Percentiles rank a stretch among this genome's conserved stretches.
phyloP scores from a whole-genome alignment of 1,140 invertebrate genomes.

The Drosophila punjabiensis region DNA sequence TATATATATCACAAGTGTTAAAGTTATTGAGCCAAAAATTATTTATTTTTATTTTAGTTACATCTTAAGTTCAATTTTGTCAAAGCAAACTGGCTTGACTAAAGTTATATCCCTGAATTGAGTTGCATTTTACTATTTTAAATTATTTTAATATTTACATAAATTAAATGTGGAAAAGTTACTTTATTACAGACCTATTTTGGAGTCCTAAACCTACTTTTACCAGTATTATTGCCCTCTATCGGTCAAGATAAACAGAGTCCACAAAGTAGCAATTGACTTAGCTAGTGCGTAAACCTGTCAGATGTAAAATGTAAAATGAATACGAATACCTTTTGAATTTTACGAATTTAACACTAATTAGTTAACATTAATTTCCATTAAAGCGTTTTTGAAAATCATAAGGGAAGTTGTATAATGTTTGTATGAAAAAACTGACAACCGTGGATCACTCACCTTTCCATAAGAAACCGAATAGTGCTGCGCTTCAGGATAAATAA shows the following conservation, averaged over 20 bases:
- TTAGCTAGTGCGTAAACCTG: neutral
- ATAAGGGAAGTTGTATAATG: too few relatives aligned
- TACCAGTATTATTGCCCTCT: constrained; percentile 8
- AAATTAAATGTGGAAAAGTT: too few relatives aligned
- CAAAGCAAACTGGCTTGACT: too few relatives aligned
- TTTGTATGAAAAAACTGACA: neutral
- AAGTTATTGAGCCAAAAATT: neutral
- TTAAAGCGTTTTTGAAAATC: too few relatives aligned
- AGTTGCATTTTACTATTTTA: neutral
- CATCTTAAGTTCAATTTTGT: too few relatives aligned
- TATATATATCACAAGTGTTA: neutral
- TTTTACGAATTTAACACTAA: too few relatives aligned
- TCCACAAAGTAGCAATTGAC: neutral
- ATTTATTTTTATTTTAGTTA: neutral
- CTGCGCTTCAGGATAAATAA: constrained; percentile 4
- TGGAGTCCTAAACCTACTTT: neutral
- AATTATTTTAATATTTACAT: too few relatives aligned
- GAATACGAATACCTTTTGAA: too few relatives aligned
- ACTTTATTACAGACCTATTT: neutral
- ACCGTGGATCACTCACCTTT: neutral
- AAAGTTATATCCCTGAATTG: neutral
- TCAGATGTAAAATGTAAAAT: neutral
- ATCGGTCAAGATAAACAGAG: neutral
- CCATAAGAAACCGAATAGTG: neutral
- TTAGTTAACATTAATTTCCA: too few relatives aligned